Base-by-base conservation (phyloP, 2,113 vertebrate genomes). In the Oryzias woworae region DNA sequence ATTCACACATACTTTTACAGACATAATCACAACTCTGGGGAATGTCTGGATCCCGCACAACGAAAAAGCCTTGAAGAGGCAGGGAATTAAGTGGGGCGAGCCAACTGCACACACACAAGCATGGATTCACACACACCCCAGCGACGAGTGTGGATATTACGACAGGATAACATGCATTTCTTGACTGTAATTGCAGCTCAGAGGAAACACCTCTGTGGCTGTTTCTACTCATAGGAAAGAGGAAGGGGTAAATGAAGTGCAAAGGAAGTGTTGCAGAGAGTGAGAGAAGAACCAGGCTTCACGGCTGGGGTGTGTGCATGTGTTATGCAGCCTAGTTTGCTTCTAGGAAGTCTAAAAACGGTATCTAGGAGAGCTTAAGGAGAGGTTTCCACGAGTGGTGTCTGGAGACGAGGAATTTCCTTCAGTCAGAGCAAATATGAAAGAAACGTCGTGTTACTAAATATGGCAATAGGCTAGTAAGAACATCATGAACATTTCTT, bases 191-290 rank as follows among this genome's bases (percentile, higher is more conserved):
- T 58, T 52, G 51, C 65, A 66, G 71, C 75, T 75, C 51, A n/a
- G 48, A 81, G 83, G 84, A 73, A 85, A 85, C 73, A 81, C 81
- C 85, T 76, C 58, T 14, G 10, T 67, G 65, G 58, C 63, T 67
- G 71, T 48, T 78, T 74, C 60, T 61, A 48, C 45, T 50, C 49
- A 67, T 41, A 55, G 48, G 62, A 22, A 31, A 53, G 51, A 62
- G 42, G 36, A 47, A 60, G 58, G 23, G 69, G 53, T 54, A 56
- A 69, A 14, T n/a, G 53, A 76, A 55, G 82, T 81, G 79, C 71
- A 78, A 76, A 72, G 59, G 52, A 75, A 77, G 69, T 66, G 66
- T 50, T 54, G 60, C 55, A 51, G 62, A 58, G 73, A 61, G 76
- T 48, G 58, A 71, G 59, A 49, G 51, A 73, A 59, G 72, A 66